A percentile compares a stretch with the other conserved stretches of the same genome.
Evolutionary conservation across 2,797 vertebrate genomes (phyloP).

Genomic region (Lutra lutra): DNA sequence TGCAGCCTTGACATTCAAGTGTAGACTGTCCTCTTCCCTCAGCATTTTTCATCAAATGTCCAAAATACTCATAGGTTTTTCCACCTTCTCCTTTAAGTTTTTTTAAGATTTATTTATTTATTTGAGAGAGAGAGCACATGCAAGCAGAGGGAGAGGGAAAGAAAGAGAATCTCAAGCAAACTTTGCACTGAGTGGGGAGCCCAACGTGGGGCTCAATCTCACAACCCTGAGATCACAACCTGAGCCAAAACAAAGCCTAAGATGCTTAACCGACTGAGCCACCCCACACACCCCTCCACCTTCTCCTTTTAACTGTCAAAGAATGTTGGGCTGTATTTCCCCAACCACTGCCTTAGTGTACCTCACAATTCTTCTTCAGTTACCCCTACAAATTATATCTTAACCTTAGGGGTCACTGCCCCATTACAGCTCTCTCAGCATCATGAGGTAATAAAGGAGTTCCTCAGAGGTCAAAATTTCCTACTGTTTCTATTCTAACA

Average conservation of each 20-base stretch:
- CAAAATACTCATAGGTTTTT: not conserved
- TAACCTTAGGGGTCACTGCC: accelerated
- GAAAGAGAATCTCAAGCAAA: not conserved
- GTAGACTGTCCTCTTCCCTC: not conserved
- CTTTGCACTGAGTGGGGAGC: not conserved
- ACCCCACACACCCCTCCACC: not conserved
- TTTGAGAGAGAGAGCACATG: not conserved
- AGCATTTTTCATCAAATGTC: not conserved
- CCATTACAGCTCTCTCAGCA: not conserved
- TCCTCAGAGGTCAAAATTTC: not conserved
- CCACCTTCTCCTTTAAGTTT: not conserved
- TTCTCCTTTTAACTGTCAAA: slow-evolving; percentile 28
- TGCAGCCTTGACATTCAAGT: not conserved
- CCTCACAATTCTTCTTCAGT: not conserved
- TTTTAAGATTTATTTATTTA: not conserved
- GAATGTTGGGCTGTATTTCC: not conserved
- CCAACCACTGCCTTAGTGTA: not conserved
- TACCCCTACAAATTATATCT: not conserved
- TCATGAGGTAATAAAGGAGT: not conserved
- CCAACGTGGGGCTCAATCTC: accelerated
- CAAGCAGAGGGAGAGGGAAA: not conserved
- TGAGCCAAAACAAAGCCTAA: not conserved
- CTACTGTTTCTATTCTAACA: not conserved
- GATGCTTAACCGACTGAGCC: not conserved
- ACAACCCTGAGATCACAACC: not conserved